Base-by-base conservation (phyloP, 2,888 invertebrate species). In the Exephanes ischioxanthus region DNA sequence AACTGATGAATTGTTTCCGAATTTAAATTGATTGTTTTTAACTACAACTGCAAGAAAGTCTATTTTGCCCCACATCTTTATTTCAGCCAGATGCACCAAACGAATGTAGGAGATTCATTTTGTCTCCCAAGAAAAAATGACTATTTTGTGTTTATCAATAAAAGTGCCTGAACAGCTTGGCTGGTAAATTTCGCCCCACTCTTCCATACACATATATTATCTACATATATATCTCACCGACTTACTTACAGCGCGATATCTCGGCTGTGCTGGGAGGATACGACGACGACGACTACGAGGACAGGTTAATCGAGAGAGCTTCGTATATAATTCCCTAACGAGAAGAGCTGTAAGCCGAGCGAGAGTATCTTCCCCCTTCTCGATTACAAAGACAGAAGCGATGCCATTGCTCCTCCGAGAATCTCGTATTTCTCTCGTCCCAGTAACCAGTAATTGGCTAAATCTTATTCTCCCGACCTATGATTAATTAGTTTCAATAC, bases 291-390 rank as follows among this genome's bases (percentile, higher is more conserved):
- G 48, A 63, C 75, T 14, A 37, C 70, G 79, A 79, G 66, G 75
- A 75, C 79, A 71, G 79, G 79, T 79, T 79, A 79, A 79, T 79
- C 79, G 78, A 53, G 78, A 53, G 76, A 71, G 63, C 51, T 53
- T 48, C 79, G 63, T 79, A 63, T 79, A 77, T 77, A 79, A 71
- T 79, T 63, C 58, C 61, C 61, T 79, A 79, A 79, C 71, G 79
- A 79, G 78, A 58, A 70, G 79, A 79, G 51, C 61, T 63, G 55
- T 37, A 41, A 72, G 55, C 55, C 55, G 37, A 71, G 37, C 79
- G 68, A 11, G 63, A 68, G n/a, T 70, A 14, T 58, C 58, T 58
- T 22, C 58, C 48, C 48, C 51, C 61, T 67, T 67, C 45, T 61
- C 51, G 45, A 51, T 71, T 30, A 37, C 30, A 51, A 63, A 37